Percentiles rank a stretch among this genome's conserved stretches.
Evolutionary conservation across 2,888 invertebrate genomes (phyloP).

Genomic region (Cheilosia variabilis): DNA sequence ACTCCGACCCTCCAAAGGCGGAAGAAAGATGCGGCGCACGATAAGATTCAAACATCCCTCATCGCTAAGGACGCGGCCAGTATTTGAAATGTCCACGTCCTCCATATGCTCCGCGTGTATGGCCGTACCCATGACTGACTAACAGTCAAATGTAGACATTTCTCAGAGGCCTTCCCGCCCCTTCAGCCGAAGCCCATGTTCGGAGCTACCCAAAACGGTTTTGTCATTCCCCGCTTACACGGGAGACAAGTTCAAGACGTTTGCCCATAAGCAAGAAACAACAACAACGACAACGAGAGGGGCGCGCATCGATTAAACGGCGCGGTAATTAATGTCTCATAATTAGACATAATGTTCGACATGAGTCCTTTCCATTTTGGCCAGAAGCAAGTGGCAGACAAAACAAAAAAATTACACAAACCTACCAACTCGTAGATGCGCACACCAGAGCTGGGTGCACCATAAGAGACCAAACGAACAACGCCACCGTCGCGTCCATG

Average conservation of each 20-base stretch:
- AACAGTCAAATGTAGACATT: slow-evolving; percentile 69
- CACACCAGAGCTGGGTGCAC: slow-evolving; percentile 37
- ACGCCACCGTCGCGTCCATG: slow-evolving; percentile 69
- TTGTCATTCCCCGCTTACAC: slow-evolving; percentile 68
- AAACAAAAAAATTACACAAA: slow-evolving; percentile 38
- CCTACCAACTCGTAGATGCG: slow-evolving; percentile 39
- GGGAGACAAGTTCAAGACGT: slow-evolving; percentile 72
- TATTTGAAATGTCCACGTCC: slow-evolving; percentile 38
- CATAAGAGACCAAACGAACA: slow-evolving; percentile 38
- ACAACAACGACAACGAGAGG: slow-evolving; percentile 31
- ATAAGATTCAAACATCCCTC: slow-evolving; percentile 61
- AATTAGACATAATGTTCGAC: slow-evolving; percentile 76
- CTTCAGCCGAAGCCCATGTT: slow-evolving; percentile 45
- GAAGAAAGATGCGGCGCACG: slow-evolving; percentile 59
- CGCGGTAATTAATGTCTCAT: slow-evolving; percentile 74
- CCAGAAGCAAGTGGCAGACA: slow-evolving; percentile 50
- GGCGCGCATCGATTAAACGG: slow-evolving; percentile 74
- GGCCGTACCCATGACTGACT: slow-evolving; percentile 28
- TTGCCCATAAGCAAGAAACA: slow-evolving; percentile 36
- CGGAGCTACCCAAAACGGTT: slow-evolving; percentile 71
- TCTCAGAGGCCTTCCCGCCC: slow-evolving; percentile 40
- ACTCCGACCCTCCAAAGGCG: slow-evolving; percentile 51
- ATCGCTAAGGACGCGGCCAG: slow-evolving; percentile 20
- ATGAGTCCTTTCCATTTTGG: slow-evolving; percentile 75
- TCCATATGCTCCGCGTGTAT: too few species aligned